Evolutionary conservation across 2,797 vertebrate species (phyloP).

Genomic region (Sebastes umbrosus): DNA sequence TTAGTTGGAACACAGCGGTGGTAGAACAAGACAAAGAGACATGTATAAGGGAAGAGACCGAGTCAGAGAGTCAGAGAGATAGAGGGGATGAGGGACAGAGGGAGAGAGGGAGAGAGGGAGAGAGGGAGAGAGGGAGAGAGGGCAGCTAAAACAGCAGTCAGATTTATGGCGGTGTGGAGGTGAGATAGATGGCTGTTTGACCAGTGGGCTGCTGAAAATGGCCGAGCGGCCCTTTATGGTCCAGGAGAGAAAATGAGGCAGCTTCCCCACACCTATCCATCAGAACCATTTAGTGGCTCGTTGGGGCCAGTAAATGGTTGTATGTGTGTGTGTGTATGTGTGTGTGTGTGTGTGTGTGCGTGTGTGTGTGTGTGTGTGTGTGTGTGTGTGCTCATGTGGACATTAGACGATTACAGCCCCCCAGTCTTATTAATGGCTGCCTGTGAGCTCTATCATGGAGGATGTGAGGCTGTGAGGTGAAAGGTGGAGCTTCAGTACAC

Average conservation of each 20-base stretch:
- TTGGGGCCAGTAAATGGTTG: conserved; percentile 75
- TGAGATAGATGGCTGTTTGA: conserved; percentile 76
- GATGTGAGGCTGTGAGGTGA: conserved; percentile 41
- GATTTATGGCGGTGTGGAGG: conserved; percentile 71
- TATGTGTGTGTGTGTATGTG: conserved; percentile 38
- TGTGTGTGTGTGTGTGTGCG: conserved; percentile 32
- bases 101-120: neutral
- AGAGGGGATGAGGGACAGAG: neutral
- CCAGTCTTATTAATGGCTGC: conserved; percentile 40
- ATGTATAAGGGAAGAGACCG: neutral
- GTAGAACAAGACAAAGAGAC: neutral
- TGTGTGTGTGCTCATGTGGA: conserved; percentile 48
- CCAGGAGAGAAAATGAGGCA: conserved; percentile 73
- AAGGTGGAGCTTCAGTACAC: conserved; percentile 42
- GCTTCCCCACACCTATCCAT: conserved; percentile 74
- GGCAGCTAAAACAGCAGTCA: conserved; percentile 44
- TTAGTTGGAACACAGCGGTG: neutral
- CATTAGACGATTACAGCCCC: conserved; percentile 72
- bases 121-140: neutral
- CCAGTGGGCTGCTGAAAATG: conserved; percentile 78
- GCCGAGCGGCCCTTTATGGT: conserved; percentile 73
- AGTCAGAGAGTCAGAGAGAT: neutral
- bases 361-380: conserved; percentile 43
- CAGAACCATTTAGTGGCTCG: conserved; percentile 75
- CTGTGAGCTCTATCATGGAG: conserved; percentile 26